Percentiles rank a stretch among this genome's conserved stretches.
Conservation (phyloP, 2,888 invertebrate species). For the Microchrysa polita region DNA sequence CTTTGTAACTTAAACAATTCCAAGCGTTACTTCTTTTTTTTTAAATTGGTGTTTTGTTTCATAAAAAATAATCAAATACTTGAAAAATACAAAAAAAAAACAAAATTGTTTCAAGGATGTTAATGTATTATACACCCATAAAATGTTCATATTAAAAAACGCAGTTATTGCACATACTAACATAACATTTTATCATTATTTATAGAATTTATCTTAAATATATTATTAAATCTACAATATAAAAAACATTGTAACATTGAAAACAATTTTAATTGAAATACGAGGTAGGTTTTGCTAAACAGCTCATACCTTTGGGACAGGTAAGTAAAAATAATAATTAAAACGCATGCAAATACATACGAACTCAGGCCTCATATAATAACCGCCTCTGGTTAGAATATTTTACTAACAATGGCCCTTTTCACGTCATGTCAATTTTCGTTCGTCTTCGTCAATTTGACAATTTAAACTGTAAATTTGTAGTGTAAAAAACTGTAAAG, state of each 20-base stretch:
- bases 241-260: not conserved
- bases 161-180: conserved; percentile 9
- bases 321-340: too few relatives aligned
- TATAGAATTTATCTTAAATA: conserved; percentile 12
- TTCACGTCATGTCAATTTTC: too few relatives aligned
- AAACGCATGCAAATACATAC: too few relatives aligned
- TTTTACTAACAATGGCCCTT: too few relatives aligned
- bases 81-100: not conserved
- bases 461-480: too few relatives aligned
- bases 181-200: not conserved
- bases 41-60: not conserved
- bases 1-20: not conserved
- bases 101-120: conserved; percentile 15
- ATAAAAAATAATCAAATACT: not conserved
- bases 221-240: not conserved
- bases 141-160: conserved; percentile 25
- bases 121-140: conserved; percentile 37
- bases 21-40: not conserved
- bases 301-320: too few relatives aligned
- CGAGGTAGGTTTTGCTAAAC: too few relatives aligned
- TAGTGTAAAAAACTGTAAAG: too few relatives aligned
- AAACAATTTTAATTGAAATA: too few relatives aligned
- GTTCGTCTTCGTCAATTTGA: too few relatives aligned
- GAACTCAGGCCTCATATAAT: too few relatives aligned
- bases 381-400: too few relatives aligned